These are phyloP conservation scores for Microchrysa polita DNA, from an alignment of 2,888 invertebrate genomes.

Conservation along the genomic window DNA sequence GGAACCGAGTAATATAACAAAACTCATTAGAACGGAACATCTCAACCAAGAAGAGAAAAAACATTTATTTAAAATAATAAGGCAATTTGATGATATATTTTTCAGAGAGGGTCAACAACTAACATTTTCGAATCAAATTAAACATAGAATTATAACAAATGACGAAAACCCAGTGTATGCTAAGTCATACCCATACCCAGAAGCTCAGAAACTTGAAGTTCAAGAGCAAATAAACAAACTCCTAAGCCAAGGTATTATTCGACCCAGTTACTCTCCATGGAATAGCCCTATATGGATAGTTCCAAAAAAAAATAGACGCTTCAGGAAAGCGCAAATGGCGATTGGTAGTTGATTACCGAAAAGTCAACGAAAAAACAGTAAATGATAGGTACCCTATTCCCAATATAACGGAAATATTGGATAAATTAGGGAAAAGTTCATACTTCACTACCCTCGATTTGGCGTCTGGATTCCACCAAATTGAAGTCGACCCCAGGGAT, in stretches of 20 bases:
- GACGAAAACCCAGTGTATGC: conserved; percentile 1
- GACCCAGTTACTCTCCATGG: conserved; percentile 48
- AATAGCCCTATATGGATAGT: conserved; percentile 48
- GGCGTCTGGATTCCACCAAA: no score
- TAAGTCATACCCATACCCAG: conserved; percentile 5
- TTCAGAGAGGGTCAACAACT: no score
- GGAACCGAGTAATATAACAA: no score
- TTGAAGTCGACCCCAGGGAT: no score
- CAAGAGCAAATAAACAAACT: conserved; percentile 45
- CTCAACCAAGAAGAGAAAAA: no score
- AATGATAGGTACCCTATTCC: conserved; percentile 57
- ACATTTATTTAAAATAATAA: no score
- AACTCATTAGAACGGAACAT: no score
- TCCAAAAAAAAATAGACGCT: conserved; percentile 36
- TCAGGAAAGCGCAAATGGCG: conserved; percentile 55
- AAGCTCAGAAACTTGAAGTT: conserved; percentile 41
- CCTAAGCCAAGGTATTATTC: conserved; percentile 50
- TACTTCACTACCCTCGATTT: no score
- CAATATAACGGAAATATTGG: conserved; percentile 58
- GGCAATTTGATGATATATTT: no score
- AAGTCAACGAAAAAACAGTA: conserved; percentile 59
- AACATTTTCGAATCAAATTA: conserved; percentile 49
- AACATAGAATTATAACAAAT: conserved; percentile 48
- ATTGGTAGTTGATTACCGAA: conserved; percentile 58
- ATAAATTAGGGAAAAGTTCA: no score